Conservation (phyloP, 2,888 invertebrate species). For the Laspeyria flexula region DNA sequence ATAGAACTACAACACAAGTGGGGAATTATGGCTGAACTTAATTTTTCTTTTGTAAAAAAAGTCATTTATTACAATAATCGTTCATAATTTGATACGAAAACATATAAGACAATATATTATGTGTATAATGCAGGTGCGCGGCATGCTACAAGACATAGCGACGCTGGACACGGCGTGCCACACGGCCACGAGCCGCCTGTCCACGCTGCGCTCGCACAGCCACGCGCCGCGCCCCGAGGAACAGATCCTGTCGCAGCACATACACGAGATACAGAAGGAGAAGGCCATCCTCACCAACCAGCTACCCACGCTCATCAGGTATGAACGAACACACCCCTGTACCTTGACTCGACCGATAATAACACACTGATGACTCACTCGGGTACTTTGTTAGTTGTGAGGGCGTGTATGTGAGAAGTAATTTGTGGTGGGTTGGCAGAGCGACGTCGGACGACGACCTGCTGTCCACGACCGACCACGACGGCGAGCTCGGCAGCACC, state of each 20-base stretch:
- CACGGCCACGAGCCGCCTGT: conserved; percentile 93
- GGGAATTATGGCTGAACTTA: no score
- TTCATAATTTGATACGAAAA: no score
- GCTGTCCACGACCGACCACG: conserved; percentile 91
- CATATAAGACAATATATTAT: no score
- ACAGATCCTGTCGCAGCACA: conserved; percentile 91
- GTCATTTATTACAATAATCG: no score
- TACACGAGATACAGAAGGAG: conserved; percentile 93
- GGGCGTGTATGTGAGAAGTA: neutral
- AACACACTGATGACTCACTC: no score
- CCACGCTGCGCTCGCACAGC: conserved; percentile 87
- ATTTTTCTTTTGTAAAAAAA: no score
- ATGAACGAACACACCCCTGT: neutral
- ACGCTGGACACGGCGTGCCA: conserved; percentile 95
- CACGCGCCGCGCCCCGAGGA: conserved; percentile 89
- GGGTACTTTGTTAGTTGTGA: no score
- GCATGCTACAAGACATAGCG: conserved; percentile 95
- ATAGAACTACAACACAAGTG: no score
- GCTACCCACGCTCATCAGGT: conserved; percentile 90
- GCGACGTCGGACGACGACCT: conserved; percentile 96
- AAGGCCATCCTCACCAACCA: conserved; percentile 92
- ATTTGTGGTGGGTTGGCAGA: conserved; percentile 64
- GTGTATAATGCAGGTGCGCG: no score
- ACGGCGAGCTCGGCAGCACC: conserved; percentile 89
- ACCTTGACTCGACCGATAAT: no score